Evolutionary conservation across 2,113 vertebrate genomes (phyloP).

Genomic region (Stegastes partitus): DNA sequence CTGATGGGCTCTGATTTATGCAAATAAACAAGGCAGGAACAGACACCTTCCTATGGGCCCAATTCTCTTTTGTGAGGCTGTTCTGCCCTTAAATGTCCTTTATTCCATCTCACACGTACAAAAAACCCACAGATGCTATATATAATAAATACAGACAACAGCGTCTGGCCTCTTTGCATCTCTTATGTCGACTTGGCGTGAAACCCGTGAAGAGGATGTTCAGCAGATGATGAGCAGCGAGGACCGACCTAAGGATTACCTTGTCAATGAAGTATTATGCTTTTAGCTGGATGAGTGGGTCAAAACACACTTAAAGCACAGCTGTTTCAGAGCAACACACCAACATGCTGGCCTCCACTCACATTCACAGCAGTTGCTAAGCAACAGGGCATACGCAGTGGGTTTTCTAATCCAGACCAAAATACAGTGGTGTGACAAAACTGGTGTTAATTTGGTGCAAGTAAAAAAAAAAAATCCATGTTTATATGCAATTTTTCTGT

Average conservation of each 20-base stretch:
- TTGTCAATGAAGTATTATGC: conserved; percentile 43
- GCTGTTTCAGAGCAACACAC: conserved; percentile 58
- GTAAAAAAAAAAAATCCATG: background rate
- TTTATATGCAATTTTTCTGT: too few species aligned
- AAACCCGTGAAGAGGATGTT: conserved; percentile 25
- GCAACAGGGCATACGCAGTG: conserved; percentile 66
- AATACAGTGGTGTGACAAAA: conserved; percentile 38
- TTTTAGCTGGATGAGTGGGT: conserved; percentile 63
- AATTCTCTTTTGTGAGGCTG: conserved; percentile 21
- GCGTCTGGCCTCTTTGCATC: conserved; percentile 11
- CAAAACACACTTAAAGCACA: conserved; percentile 62
- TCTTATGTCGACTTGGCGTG: background rate
- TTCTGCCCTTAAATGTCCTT: conserved; percentile 19
- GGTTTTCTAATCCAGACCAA: conserved; percentile 49
- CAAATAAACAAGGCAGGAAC: conserved; percentile 35
- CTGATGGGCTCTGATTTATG: conserved; percentile 62
- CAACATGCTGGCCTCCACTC: conserved; percentile 35
- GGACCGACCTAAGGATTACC: conserved; percentile 42
- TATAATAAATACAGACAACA: conserved; percentile 1
- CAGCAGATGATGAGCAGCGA: conserved; percentile 14
- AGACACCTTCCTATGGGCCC: conserved; percentile 27
- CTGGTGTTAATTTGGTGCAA: conserved; percentile 40
- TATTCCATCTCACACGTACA: conserved; percentile 4
- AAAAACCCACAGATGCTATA: conserved; percentile 3
- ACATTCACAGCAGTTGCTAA: conserved; percentile 72